These are phyloP conservation scores for Chymomyza fuscimana DNA, from an alignment of 2,888 invertebrate species.

Conservation along the genomic window DNA sequence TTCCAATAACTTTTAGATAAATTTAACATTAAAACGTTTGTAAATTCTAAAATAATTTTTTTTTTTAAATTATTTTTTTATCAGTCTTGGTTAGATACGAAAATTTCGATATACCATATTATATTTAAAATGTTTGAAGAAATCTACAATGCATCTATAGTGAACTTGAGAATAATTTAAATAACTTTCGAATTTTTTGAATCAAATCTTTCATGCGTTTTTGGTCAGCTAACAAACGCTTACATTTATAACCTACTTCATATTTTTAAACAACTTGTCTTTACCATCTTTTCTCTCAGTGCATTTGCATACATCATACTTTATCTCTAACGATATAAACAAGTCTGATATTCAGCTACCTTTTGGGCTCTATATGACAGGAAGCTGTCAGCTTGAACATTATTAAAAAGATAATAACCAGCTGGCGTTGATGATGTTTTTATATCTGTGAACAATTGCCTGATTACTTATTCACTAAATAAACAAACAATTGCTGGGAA, in stretches of 20 bases:
- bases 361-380: slow-evolving; percentile 59
- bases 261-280: not conserved
- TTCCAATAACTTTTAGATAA: too few relatives aligned
- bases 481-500: not conserved
- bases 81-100: too few relatives aligned
- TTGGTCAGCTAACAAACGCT: too few relatives aligned
- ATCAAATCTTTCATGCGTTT: too few relatives aligned
- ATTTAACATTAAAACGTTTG: too few relatives aligned
- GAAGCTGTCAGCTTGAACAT: slow-evolving; percentile 62
- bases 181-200: too few relatives aligned
- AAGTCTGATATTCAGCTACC: slow-evolving; percentile 24
- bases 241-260: not conserved
- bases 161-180: too few relatives aligned
- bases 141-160: too few relatives aligned
- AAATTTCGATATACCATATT: too few relatives aligned
- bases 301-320: not conserved
- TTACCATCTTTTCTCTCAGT: not conserved
- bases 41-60: too few relatives aligned
- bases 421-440: slow-evolving; percentile 22
- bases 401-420: slow-evolving; percentile 64
- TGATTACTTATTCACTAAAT: slow-evolving; percentile 1
- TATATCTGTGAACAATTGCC: slow-evolving; percentile 49
- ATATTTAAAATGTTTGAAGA: too few relatives aligned
- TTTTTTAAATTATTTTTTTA: too few relatives aligned
- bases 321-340: not conserved